phyloP scores from a whole-genome alignment of 2,113 vertebrate genomes.

The Podarcis muralis region DNA sequence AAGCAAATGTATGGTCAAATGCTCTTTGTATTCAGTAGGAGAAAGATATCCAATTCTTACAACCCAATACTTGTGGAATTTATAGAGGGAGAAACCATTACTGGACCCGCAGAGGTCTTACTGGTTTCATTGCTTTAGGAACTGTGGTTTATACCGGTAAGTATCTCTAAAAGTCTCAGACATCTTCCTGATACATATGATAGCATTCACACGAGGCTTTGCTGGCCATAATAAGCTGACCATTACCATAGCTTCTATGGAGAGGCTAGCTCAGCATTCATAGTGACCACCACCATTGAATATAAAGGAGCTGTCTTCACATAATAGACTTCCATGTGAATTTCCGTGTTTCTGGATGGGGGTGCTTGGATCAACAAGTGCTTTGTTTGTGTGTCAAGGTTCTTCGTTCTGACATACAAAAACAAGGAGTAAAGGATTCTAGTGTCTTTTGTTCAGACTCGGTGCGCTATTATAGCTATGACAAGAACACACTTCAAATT shows the following conservation, averaged over 20 bases:
- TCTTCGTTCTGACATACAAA: neutral
- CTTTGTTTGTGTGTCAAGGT: neutral
- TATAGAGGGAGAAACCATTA: neutral
- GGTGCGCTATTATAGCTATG: neutral
- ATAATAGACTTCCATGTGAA: neutral
- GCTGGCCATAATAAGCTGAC: neutral
- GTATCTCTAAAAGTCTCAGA: neutral
- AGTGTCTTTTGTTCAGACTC: conserved; percentile 4
- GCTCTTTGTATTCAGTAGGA: neutral
- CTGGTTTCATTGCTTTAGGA: neutral
- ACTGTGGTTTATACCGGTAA: neutral
- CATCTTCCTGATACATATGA: neutral
- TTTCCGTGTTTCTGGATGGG: neutral
- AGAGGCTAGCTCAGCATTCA: neutral
- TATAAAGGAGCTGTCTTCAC: neutral
- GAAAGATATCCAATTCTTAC: neutral
- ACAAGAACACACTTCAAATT: neutral
- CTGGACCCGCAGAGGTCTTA: neutral
- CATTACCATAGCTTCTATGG: neutral
- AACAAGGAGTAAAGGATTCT: neutral
- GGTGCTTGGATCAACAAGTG: neutral
- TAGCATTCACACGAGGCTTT: neutral
- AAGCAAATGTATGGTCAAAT: neutral
- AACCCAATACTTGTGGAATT: neutral
- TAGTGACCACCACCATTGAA: neutral